Evolutionary conservation across 2,888 invertebrate genomes (phyloP), one percentile per base, ranked within the genome.

Genomic region (Beris chalybata): DNA sequence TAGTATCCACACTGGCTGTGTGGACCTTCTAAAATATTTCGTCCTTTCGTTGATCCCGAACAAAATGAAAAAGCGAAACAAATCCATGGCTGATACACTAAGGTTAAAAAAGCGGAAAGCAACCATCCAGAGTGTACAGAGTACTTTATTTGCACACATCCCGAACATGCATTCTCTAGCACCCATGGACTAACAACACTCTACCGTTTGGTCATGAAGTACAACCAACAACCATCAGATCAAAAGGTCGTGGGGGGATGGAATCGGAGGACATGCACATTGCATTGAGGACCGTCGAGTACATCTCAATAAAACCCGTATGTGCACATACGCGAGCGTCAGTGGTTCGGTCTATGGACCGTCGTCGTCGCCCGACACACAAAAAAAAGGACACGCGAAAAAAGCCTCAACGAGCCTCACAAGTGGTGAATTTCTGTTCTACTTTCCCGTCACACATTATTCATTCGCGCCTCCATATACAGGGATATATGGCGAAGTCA

Each of bases 101-200:
- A 63, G 58, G 66, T 56, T 65, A 58, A 66, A 66, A 68, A 68
- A 68, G 64, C 65, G 64, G 68, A 68, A 68, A 66, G 66, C 68
- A 68, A 58, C 66, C 66, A 61, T 65, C 65, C 63, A 64, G 45
- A 66, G 69, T 66, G 64, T 69, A 66, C 57, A 66, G 68, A 65
- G 64, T 65, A 69, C 66, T 66, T 69, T 69, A 69, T 69, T 69
- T 69, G 69, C 69, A 69, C 69, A 69, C 69, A 69, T 69, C 66
- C 64, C 69, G 64, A 64, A 69, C 66, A 69, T 69, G 66, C 66
- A 69, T 69, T 66, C 69, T 69, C 48, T 64, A 63, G 66, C 64
- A 55, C 66, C 68, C 66, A 63, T 57, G 58, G 55, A 54, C 66
- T 59, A 69, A 66, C 66, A 66, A 59, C 66, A 69, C 59, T 66